phyloP scores from a whole-genome alignment of 2,113 vertebrate species.

The Trichomycterus rosablanca region DNA sequence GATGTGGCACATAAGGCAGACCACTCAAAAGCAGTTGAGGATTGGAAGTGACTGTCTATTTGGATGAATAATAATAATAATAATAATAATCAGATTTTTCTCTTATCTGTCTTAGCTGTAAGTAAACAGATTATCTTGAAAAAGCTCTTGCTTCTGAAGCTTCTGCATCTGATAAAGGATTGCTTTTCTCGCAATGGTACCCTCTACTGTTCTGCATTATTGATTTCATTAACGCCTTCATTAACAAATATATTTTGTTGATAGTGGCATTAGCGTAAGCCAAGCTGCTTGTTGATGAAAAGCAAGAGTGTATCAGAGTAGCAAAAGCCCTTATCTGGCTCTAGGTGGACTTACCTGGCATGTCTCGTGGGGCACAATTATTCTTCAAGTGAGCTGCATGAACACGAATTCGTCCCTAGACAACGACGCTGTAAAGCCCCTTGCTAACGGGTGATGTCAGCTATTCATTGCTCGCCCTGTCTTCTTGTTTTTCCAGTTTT shows the following conservation, averaged over 20 bases:
- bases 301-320: constrained; percentile 53
- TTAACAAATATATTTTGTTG: constrained; percentile 58
- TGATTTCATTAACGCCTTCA: constrained; percentile 57
- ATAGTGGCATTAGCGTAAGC: constrained; percentile 61
- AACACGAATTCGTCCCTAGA: constrained; percentile 55
- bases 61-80: no score
- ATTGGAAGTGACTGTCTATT: no score
- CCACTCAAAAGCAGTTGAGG: no score
- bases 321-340: constrained; percentile 51
- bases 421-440: constrained; percentile 54
- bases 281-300: constrained; percentile 54
- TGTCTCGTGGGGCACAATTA: constrained; percentile 79
- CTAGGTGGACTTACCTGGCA: constrained; percentile 55
- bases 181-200: constrained; percentile 39
- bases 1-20: no score
- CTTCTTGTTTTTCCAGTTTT: constrained; percentile 22
- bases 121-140: no score
- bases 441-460: constrained; percentile 66
- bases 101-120: no score
- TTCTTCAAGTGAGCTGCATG: constrained; percentile 55
- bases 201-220: constrained; percentile 25
- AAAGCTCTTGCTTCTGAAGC: no score
- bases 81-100: no score
- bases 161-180: constrained; percentile 17
- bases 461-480: constrained; percentile 47